These are phyloP conservation scores for Epizoanthus ramosus DNA, from an alignment of 92 coral and sea anemone genomes.

Conservation along the genomic window DNA sequence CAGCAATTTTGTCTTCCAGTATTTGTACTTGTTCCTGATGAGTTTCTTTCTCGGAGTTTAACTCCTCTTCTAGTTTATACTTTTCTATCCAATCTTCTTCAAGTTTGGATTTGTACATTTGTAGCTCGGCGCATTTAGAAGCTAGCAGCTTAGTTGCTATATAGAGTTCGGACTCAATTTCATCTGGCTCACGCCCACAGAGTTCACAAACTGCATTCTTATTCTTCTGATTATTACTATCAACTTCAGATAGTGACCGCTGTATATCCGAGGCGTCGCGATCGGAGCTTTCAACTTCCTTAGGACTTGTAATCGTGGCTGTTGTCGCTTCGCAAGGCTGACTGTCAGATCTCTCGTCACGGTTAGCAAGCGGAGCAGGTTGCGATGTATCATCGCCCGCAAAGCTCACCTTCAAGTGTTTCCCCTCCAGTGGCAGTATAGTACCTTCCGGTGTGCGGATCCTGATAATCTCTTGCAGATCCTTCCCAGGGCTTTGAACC, in stretches of 20 bases:
- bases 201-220: neutral
- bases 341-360: neutral
- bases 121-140: slow-evolving; percentile 53
- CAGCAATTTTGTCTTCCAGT: slow-evolving; percentile 39
- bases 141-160: slow-evolving; percentile 60
- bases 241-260: neutral
- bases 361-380: neutral
- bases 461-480: slow-evolving; percentile 44
- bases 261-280: neutral
- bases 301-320: neutral
- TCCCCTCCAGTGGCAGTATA: slow-evolving; percentile 3
- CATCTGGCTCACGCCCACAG: slow-evolving; percentile 25
- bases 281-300: neutral
- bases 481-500: slow-evolving; percentile 48
- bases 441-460: slow-evolving; percentile 61
- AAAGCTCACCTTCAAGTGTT: neutral
- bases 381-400: neutral
- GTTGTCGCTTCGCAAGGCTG: neutral
- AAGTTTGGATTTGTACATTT: slow-evolving; percentile 55
- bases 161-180: slow-evolving; percentile 57
- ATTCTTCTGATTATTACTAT: neutral
- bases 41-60: slow-evolving; percentile 48
- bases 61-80: slow-evolving; percentile 65
- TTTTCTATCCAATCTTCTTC: slow-evolving; percentile 71
- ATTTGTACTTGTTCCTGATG: slow-evolving; percentile 45